Conservation (phyloP, 2,113 vertebrate species). For the Willisornis vidua region DNA sequence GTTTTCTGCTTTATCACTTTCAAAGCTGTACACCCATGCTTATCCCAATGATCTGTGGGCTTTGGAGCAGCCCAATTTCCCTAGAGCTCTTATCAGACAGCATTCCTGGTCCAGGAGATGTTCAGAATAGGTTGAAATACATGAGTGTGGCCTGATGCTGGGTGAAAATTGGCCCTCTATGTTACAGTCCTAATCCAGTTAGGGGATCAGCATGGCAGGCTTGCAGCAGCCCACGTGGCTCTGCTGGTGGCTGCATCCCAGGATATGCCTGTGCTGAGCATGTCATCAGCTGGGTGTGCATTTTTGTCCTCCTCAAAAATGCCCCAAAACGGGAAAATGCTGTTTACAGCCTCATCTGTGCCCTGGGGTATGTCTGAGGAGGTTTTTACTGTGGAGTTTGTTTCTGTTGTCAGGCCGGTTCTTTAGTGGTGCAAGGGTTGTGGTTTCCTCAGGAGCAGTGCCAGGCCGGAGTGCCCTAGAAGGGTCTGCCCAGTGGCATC, state of each 20-base stretch:
- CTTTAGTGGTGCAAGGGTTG: neutral
- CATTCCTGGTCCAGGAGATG: neutral
- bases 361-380: neutral
- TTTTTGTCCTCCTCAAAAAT: neutral
- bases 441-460: neutral
- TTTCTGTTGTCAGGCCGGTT: neutral
- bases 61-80: neutral
- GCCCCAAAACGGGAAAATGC: neutral
- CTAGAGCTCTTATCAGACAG: neutral
- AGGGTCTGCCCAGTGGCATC: neutral
- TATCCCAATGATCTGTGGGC: no score
- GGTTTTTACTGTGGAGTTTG: accelerated
- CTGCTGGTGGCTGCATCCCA: accelerated
- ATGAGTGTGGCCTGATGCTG: neutral
- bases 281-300: neutral
- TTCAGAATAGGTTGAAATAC: neutral
- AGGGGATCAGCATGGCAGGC: neutral
- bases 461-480: neutral
- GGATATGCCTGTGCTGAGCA: neutral
- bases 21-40: neutral
- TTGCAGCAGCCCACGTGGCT: neutral
- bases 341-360: neutral
- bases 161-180: neutral
- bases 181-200: neutral
- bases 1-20: neutral